phyloP scores from a whole-genome alignment of 2,888 invertebrate species.

The Embidobia sp. region DNA sequence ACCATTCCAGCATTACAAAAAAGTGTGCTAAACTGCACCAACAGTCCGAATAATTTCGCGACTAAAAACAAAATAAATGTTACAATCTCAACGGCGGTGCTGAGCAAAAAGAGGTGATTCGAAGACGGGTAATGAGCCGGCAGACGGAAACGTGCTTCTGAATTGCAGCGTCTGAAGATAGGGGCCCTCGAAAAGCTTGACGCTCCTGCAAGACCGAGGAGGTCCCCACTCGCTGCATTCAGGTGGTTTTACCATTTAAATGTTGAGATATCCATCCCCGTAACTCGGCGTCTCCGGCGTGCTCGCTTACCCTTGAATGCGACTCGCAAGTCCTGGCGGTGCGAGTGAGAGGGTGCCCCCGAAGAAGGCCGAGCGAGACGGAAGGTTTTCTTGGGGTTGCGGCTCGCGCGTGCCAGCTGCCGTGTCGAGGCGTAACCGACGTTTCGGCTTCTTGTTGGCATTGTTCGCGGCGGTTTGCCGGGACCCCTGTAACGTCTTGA shows the following conservation, averaged over 20 bases:
- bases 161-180: constrained; percentile 58
- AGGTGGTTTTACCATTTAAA: constrained; percentile 80
- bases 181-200: constrained; percentile 57
- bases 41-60: no score
- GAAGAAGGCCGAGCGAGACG: constrained; percentile 63
- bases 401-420: constrained; percentile 81
- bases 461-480: constrained; percentile 71
- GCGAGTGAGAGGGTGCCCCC: constrained; percentile 49
- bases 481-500: constrained; percentile 75
- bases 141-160: constrained; percentile 42
- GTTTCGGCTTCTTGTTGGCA: constrained; percentile 79
- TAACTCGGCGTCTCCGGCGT: constrained; percentile 65
- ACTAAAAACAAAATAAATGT: constrained; percentile 14
- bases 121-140: constrained; percentile 56
- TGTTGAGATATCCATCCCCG: constrained; percentile 76
- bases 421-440: constrained; percentile 80
- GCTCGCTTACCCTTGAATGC: constrained; percentile 64
- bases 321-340: constrained; percentile 8
- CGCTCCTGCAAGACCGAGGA: constrained; percentile 74
- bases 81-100: constrained; percentile 15
- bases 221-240: constrained; percentile 76
- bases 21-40: no score
- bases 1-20: no score
- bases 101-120: constrained; percentile 28
- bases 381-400: constrained; percentile 68